phyloP scores from a whole-genome alignment of 2,888 invertebrate genomes.

The Hypomecis atomaria region DNA sequence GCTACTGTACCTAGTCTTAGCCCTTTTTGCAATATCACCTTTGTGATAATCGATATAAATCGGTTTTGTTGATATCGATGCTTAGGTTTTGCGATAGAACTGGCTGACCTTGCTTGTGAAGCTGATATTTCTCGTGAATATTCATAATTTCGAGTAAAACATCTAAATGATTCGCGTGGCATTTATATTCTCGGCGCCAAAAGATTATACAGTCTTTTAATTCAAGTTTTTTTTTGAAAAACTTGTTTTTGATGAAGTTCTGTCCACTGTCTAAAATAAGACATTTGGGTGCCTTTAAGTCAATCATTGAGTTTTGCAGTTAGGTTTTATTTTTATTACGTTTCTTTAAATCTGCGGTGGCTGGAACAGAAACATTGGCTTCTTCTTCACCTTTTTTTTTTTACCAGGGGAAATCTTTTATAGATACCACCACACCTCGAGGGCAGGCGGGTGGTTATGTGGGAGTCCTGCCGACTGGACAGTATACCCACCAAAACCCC shows the following conservation, averaged over 20 bases:
- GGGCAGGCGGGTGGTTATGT: too few relatives aligned
- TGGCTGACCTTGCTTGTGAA: conserved; percentile 28
- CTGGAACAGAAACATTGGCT: too few relatives aligned
- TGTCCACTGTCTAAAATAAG: background rate
- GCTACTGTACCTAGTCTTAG: too few relatives aligned
- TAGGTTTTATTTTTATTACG: background rate
- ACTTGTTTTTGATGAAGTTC: background rate
- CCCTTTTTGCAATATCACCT: too few relatives aligned
- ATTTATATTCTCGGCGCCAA: conserved; percentile 30
- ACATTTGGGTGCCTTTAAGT: too few relatives aligned
- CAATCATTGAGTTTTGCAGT: background rate
- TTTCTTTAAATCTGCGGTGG: too few relatives aligned
- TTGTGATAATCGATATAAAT: conserved; percentile 1
- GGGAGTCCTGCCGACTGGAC: too few relatives aligned
- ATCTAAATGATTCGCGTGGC: conserved; percentile 31
- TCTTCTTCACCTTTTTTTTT: too few relatives aligned
- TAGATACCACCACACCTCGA: too few relatives aligned
- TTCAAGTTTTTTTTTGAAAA: background rate
- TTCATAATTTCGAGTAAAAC: conserved; percentile 28
- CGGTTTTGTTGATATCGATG: background rate
- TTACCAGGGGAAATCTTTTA: too few relatives aligned
- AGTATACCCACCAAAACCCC: too few relatives aligned
- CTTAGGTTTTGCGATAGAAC: conserved; percentile 12
- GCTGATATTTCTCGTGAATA: conserved; percentile 34
- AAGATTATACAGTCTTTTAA: background rate